Percentiles rank a stretch among this genome's conserved stretches.
phyloP scores from a whole-genome alignment of 1,140 invertebrate species.

The Tetraneura akinire region DNA sequence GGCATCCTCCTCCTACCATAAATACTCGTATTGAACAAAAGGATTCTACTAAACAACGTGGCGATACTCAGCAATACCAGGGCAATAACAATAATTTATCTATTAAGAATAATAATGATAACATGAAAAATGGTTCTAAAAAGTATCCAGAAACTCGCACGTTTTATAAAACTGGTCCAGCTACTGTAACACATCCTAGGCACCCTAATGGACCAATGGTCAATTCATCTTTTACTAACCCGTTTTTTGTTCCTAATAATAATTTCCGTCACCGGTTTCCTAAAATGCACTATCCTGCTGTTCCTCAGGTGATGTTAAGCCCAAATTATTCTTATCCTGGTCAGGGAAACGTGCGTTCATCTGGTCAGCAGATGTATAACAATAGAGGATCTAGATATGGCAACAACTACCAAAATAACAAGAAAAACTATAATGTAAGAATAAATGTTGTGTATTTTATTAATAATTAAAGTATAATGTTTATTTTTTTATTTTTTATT shows the following conservation, averaged over 20 bases:
- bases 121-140: constrained; percentile 41
- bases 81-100: constrained; percentile 44
- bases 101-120: constrained; percentile 39
- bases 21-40: constrained; percentile 36
- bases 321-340: constrained; percentile 43
- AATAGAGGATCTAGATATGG: constrained; percentile 18
- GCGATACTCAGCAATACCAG: constrained; percentile 29
- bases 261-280: constrained; percentile 45
- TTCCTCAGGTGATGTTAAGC: constrained; percentile 50
- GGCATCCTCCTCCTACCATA: constrained; percentile 32
- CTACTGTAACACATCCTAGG: constrained; percentile 21
- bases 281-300: constrained; percentile 50
- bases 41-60: constrained; percentile 26
- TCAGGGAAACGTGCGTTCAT: constrained; percentile 31
- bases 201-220: constrained; percentile 39
- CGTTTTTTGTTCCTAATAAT: constrained; percentile 45
- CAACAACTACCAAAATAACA: constrained; percentile 44
- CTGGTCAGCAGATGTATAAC: constrained; percentile 28
- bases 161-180: constrained; percentile 44
- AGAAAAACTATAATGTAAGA: constrained; percentile 48
- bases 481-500: neutral
- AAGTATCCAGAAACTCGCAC: constrained; percentile 40
- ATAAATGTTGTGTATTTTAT: neutral
- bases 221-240: constrained; percentile 43
- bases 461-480: neutral